Percentiles rank a stretch among this genome's conserved stretches.
phyloP scores from a whole-genome alignment of 2,888 invertebrate genomes.

The Eupeodes luniger region DNA sequence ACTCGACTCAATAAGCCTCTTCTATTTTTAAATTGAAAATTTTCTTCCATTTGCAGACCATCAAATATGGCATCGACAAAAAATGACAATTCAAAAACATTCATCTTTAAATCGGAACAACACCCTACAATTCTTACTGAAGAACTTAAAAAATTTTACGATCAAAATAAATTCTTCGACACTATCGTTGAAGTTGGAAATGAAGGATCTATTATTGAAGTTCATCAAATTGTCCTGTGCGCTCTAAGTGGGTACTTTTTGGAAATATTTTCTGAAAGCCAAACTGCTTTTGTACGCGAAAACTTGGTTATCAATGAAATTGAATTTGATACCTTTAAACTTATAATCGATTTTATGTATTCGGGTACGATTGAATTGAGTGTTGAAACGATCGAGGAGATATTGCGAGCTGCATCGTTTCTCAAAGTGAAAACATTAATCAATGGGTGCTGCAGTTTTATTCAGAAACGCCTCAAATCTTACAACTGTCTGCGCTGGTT shows the following conservation, averaged over 20 bases:
- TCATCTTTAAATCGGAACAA: not conserved
- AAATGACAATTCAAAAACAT: too few species aligned
- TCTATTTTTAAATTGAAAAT: too few species aligned
- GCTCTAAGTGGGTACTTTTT: constrained; percentile 1
- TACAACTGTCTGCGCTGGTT: not conserved
- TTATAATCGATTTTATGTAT: constrained; percentile 2
- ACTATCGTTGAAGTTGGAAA: not conserved
- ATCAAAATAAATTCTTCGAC: not conserved
- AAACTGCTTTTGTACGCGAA: too few species aligned
- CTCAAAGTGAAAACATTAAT: not conserved
- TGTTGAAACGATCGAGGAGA: not conserved
- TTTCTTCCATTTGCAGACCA: too few species aligned
- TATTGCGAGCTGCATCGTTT: not conserved
- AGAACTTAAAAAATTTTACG: not conserved
- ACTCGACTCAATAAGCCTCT: too few species aligned
- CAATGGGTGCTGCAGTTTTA: not conserved
- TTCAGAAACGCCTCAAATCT: not conserved
- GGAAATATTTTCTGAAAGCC: not conserved
- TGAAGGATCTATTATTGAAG: not conserved
- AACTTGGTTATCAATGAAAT: not conserved
- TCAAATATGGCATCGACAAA: too few species aligned
- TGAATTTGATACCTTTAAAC: not conserved
- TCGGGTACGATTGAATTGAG: not conserved
- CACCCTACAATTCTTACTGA: not conserved
- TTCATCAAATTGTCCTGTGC: not conserved